Conservation (phyloP, 2,113 vertebrate genomes). For the Arvicanthis niloticus region DNA sequence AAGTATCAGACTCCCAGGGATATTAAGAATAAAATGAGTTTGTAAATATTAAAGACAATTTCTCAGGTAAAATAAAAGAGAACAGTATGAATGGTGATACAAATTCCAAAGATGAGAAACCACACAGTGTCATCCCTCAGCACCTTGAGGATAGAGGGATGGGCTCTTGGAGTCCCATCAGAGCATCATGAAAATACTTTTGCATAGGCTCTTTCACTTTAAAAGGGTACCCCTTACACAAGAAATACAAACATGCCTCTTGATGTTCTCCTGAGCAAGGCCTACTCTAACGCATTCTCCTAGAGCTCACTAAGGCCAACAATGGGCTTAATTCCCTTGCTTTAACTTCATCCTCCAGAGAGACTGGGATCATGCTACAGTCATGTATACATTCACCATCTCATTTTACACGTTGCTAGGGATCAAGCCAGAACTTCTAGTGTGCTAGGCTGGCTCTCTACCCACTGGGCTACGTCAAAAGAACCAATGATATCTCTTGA, state of each 20-base stretch:
- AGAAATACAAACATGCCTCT: background rate
- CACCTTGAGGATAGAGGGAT: background rate
- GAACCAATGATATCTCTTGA: background rate
- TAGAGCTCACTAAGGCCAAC: accelerated
- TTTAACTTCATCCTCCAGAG: background rate
- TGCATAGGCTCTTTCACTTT: background rate
- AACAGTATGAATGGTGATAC: background rate
- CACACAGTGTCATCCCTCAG: background rate
- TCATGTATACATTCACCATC: background rate
- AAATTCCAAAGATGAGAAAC: background rate
- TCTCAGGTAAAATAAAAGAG: background rate
- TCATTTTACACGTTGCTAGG: too few species aligned
- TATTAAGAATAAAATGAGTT: background rate
- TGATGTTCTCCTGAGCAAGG: background rate
- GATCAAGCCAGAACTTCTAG: background rate
- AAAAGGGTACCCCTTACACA: background rate
- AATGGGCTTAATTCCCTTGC: too few species aligned
- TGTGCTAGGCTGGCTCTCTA: background rate
- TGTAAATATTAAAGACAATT: background rate
- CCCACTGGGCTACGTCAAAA: too few species aligned
- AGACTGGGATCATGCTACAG: background rate
- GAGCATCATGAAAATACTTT: background rate
- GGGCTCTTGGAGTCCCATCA: background rate
- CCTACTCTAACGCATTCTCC: background rate
- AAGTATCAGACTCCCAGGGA: background rate